Evolutionary conservation across 2,797 vertebrate species (phyloP), one percentile per base, ranked within the genome.

Genomic region (Nasua narica): DNA sequence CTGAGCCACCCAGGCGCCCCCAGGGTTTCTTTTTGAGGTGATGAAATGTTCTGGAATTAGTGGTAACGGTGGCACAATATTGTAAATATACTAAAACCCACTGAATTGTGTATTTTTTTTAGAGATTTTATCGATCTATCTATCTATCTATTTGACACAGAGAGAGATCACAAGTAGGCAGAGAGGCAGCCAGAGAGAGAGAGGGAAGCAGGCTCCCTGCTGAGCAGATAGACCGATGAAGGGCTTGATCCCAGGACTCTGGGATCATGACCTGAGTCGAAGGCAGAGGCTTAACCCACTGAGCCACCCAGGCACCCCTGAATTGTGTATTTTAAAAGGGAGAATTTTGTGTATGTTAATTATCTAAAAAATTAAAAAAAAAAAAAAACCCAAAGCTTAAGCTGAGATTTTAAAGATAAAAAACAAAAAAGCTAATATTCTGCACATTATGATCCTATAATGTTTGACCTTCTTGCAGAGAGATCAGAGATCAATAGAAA

Each of bases 11-110:
- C n/a, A n/a, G n/a, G n/a, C n/a, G n/a, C n/a, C n/a, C n/a, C n/a
- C n/a, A n/a, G n/a, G n/a, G n/a, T n/a, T n/a, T n/a, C n/a, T 78
- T 94, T 86, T 37, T 21, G 35, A 29, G 18, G 18, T 79, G 58
- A 83, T 79, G 58, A 83, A 92, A 85, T 72, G 56, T 92, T 94
- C 58, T 97, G 32, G 74, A 87, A 90, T 92, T 94, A 83, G 50
- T 21, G 27, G 27, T 79, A 56, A 89, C 52, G 43, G 14, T 50
- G 60, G 78, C 10, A 88, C 15, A 79, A 95, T 7, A 70, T 1
- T 67, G 40, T 78, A 29, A 96, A 83, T 81, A 84, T 32, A 94
- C 46, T 67, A 87, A 91, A 78, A 46, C 52, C 19, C 43, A 69
- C 29, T 67, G 48, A 90, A 70, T 7, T 60, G 21, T 85, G 8